Evolutionary conservation across 2,888 invertebrate species (phyloP).

Genomic region (Heliconius ethilla): DNA sequence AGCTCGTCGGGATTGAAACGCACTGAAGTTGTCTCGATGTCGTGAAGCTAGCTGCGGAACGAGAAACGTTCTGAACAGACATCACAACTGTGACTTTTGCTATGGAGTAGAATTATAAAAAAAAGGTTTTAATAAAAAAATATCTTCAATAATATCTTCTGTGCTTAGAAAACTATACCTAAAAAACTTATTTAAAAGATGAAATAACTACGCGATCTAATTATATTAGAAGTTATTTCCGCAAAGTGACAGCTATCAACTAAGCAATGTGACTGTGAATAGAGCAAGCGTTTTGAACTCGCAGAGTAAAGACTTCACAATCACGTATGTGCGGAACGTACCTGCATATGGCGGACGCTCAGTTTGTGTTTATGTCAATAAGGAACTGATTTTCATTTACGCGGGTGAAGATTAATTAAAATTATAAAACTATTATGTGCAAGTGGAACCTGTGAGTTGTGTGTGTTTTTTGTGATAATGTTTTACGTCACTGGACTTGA

Average conservation of each 20-base stretch:
- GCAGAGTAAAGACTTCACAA: conserved; percentile 49
- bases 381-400: conserved; percentile 79
- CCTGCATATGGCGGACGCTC: conserved; percentile 81
- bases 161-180: background rate
- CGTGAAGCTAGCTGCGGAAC: conserved; percentile 64
- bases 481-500: conserved; percentile 71
- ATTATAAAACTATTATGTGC: conserved; percentile 70
- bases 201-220: background rate
- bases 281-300: conserved; percentile 46
- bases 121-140: background rate
- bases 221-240: conserved; percentile 17
- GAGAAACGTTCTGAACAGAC: conserved; percentile 61
- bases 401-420: conserved; percentile 78
- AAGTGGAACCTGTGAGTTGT: conserved; percentile 75
- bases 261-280: conserved; percentile 32
- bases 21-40: conserved; percentile 65
- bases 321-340: conserved; percentile 69
- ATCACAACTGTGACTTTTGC: conserved; percentile 6
- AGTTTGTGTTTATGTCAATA: conserved; percentile 83
- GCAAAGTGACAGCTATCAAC: conserved; percentile 50
- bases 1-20: conserved; percentile 77
- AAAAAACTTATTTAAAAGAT: background rate
- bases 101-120: conserved; percentile 16
- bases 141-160: background rate
- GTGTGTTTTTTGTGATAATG: conserved; percentile 76